These are phyloP conservation scores for Origma solitaria DNA, from an alignment of 2,113 vertebrate genomes.

Conservation along the genomic window DNA sequence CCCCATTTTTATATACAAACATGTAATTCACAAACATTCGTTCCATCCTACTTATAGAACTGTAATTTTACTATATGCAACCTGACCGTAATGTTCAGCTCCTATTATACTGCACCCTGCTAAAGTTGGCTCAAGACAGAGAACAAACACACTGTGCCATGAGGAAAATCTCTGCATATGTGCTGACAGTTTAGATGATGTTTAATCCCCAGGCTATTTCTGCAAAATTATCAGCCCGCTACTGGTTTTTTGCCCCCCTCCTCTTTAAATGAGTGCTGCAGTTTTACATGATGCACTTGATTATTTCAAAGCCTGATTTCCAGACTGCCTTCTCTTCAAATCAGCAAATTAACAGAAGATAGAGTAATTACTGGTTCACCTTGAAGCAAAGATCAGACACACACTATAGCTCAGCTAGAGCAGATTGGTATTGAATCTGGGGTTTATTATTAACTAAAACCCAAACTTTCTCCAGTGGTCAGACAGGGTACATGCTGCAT, in stretches of 20 bases:
- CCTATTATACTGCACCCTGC: background rate
- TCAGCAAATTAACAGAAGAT: constrained; percentile 31
- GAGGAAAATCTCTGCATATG: constrained; percentile 15
- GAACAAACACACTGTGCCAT: background rate
- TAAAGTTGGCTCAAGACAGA: constrained; percentile 8
- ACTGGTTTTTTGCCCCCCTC: background rate
- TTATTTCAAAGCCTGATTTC: constrained; percentile 16
- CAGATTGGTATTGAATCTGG: constrained; percentile 60
- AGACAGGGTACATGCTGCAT: background rate
- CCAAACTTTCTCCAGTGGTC: constrained; percentile 48
- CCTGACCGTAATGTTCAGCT: background rate
- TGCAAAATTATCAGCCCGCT: constrained; percentile 28
- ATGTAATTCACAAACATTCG: background rate
- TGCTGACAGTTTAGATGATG: constrained; percentile 16
- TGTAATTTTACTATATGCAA: background rate
- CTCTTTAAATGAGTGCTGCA: background rate
- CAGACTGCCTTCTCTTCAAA: background rate
- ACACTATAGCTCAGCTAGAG: constrained; percentile 22
- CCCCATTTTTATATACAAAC: background rate
- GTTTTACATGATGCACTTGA: background rate
- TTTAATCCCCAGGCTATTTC: constrained; percentile 26
- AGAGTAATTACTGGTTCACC: constrained; percentile 62
- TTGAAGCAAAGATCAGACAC: constrained; percentile 65
- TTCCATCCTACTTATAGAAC: background rate
- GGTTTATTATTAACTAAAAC: constrained; percentile 74